Conservation (phyloP, 2,888 invertebrate species). For the Stenolophus ochropezus region DNA sequence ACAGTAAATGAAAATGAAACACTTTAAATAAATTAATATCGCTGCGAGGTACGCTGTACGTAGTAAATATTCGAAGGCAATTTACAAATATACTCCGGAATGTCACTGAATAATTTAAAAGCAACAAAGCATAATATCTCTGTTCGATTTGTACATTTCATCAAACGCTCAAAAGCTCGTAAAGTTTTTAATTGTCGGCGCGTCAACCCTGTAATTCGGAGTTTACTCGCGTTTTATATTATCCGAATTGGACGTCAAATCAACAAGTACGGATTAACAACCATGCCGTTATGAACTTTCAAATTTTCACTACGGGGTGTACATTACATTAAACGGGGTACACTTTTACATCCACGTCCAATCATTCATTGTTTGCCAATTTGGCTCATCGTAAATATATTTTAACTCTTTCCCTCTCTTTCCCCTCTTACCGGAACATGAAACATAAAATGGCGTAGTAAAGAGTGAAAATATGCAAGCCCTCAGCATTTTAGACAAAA, state of each 20-base stretch:
- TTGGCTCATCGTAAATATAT: no score
- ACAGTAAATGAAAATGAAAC: background rate
- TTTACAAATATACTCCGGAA: background rate
- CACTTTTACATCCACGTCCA: no score
- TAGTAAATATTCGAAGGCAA: slow-evolving; percentile 22
- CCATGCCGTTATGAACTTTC: background rate
- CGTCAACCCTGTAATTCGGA: slow-evolving; percentile 23
- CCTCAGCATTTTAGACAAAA: no score
- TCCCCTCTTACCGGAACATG: no score
- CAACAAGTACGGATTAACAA: background rate
- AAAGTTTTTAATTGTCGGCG: slow-evolving; percentile 46
- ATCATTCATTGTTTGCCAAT: no score
- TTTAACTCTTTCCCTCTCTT: no score
- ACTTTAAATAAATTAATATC: background rate
- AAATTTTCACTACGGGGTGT: background rate
- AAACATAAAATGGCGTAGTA: no score
- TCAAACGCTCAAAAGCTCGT: slow-evolving; percentile 49
- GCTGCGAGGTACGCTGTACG: background rate
- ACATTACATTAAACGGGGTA: no score
- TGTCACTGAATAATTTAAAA: slow-evolving; percentile 23
- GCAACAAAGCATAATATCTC: slow-evolving; percentile 35
- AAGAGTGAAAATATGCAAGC: no score
- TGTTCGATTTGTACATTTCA: slow-evolving; percentile 34
- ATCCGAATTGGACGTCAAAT: background rate
- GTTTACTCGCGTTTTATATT: slow-evolving; percentile 1